These are phyloP conservation scores for Pandemis cinnamomeana DNA, from an alignment of 2,888 invertebrate species.

Conservation along the genomic window DNA sequence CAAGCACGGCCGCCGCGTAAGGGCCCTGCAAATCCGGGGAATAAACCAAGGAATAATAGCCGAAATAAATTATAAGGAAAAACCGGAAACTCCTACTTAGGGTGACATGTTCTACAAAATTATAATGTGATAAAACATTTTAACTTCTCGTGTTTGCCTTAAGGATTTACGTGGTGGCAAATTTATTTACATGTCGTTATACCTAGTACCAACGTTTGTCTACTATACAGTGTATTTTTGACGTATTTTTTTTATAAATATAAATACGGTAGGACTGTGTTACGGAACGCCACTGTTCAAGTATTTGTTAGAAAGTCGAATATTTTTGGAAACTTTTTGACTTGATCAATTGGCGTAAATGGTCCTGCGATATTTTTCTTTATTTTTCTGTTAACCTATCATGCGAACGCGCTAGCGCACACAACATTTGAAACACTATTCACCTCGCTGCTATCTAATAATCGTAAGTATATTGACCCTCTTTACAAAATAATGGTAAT, in stretches of 20 bases:
- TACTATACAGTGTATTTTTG: not conserved
- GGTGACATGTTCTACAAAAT: slow-evolving; percentile 5
- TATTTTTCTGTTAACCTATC: no score
- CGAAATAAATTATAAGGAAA: slow-evolving; percentile 54
- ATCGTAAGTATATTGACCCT: not conserved
- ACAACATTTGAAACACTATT: not conserved
- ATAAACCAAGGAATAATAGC: slow-evolving; percentile 55
- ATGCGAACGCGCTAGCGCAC: no score
- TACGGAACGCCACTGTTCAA: no score
- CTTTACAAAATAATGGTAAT: not conserved
- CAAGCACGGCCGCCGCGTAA: slow-evolving; percentile 28
- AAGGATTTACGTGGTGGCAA: not conserved
- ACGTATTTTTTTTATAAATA: no score
- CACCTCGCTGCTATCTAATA: not conserved
- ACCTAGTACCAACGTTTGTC: not conserved
- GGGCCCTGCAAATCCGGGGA: slow-evolving; percentile 49
- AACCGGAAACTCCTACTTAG: slow-evolving; percentile 23
- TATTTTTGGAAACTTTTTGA: no score
- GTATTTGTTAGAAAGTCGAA: no score
- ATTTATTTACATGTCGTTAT: not conserved
- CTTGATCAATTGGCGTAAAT: no score
- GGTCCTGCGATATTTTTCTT: no score
- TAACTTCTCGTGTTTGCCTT: slow-evolving; percentile 5
- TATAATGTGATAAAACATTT: not conserved
- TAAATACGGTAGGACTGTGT: no score